Evolutionary conservation across 1,140 invertebrate species (phyloP).

Genomic region (Euura saliciscinereae): DNA sequence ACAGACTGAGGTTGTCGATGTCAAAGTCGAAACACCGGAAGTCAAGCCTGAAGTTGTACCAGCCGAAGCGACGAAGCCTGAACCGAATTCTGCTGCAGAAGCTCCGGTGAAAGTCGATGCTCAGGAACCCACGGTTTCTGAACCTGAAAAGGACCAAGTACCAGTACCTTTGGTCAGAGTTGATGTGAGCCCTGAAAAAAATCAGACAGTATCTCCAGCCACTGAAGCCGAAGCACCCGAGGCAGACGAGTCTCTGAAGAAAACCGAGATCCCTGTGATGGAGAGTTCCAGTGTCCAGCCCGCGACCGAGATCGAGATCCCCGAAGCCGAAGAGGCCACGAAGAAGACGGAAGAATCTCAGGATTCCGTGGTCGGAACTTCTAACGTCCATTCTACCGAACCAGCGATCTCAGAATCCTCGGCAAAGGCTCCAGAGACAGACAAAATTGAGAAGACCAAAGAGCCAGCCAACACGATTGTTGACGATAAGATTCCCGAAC

Average conservation of each 20-base stretch:
- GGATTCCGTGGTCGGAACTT: too few species aligned
- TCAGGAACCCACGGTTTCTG: neutral
- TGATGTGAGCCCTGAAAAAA: conserved; percentile 36
- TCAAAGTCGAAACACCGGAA: neutral
- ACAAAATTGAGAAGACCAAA: conserved; percentile 31
- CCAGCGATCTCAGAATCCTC: conserved; percentile 16
- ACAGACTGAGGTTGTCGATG: neutral
- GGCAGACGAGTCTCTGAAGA: neutral
- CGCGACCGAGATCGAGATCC: neutral
- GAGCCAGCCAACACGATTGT: conserved; percentile 27
- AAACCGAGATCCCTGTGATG: neutral
- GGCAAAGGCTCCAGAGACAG: conserved; percentile 18
- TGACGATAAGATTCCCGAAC: conserved; percentile 25
- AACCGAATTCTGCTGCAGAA: neutral
- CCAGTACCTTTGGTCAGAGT: conserved; percentile 30
- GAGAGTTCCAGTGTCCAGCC: neutral
- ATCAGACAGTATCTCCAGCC: conserved; percentile 25
- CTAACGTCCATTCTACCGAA: too few species aligned
- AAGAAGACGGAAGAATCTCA: conserved; percentile 1
- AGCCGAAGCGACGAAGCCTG: neutral
- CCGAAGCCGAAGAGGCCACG: neutral
- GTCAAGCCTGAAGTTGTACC: neutral
- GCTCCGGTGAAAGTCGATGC: neutral
- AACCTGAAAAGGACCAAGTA: conserved; percentile 20
- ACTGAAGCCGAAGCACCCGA: neutral